Conservation (phyloP, 2,797 vertebrate species). For the Threskiornis aethiopicus region DNA sequence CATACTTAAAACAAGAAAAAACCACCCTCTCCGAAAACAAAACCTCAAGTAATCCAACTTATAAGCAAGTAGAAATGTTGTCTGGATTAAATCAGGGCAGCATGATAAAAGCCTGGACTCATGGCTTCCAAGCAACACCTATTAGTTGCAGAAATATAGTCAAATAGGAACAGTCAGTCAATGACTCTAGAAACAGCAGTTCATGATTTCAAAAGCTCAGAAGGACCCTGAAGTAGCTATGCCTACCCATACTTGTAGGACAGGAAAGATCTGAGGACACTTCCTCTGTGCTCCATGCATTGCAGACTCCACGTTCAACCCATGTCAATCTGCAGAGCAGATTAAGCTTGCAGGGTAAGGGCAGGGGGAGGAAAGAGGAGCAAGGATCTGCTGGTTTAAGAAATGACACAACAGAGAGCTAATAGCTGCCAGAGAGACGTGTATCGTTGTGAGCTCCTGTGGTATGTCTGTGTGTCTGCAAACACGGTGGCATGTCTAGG, state of each 20-base stretch:
- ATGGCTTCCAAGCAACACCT: neutral
- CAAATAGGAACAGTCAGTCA: neutral
- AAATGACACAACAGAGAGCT: neutral
- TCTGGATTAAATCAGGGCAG: neutral
- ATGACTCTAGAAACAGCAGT: neutral
- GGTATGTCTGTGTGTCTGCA: neutral
- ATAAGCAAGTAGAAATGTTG: neutral
- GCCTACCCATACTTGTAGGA: neutral
- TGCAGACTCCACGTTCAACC: too few species aligned
- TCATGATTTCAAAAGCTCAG: neutral
- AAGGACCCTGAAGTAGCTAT: neutral
- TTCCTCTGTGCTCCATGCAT: neutral
- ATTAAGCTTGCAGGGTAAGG: neutral
- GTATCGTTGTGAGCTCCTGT: neutral
- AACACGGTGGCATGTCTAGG: neutral
- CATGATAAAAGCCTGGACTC: neutral
- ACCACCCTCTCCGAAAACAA: neutral
- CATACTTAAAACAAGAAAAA: neutral
- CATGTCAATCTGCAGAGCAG: neutral
- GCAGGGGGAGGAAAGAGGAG: neutral
- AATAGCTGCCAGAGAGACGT: neutral
- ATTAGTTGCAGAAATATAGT: neutral
- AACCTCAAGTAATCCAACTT: neutral
- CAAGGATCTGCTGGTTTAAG: neutral
- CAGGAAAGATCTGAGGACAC: neutral